Percentiles rank a stretch among this genome's conserved stretches.
These are phyloP conservation scores for Pocillopora verrucosa DNA, from an alignment of 64 coral and sea anemone genomes.

Conservation along the genomic window DNA sequence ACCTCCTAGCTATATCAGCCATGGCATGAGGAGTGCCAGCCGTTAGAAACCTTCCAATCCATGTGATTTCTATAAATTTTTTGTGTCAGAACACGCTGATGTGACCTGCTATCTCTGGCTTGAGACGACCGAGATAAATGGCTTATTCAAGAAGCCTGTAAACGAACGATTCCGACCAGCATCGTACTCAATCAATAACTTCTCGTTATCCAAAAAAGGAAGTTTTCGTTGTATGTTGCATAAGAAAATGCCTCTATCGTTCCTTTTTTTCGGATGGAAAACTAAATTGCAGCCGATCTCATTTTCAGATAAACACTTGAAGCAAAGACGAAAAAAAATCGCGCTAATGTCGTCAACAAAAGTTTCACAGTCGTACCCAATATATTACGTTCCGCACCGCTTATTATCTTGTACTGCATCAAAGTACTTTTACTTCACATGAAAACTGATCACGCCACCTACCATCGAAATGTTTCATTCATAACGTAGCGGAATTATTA, in stretches of 20 bases:
- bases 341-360: too few species aligned
- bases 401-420: too few species aligned
- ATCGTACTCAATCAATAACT: conserved; percentile 11
- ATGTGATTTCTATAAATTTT: conserved; percentile 14
- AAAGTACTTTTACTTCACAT: too few species aligned
- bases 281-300: too few species aligned
- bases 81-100: conserved; percentile 30
- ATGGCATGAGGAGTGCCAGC: conserved; percentile 40
- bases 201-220: conserved; percentile 28
- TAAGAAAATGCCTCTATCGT: background rate
- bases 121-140: background rate
- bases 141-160: background rate
- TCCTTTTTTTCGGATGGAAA: too few species aligned
- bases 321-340: too few species aligned
- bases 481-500: too few species aligned
- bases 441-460: too few species aligned
- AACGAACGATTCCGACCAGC: conserved; percentile 22
- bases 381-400: too few species aligned
- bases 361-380: too few species aligned
- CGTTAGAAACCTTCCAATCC: conserved; percentile 38
- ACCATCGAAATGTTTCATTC: too few species aligned
- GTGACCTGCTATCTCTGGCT: background rate
- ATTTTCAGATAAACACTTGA: too few species aligned
- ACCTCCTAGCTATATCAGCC: conserved; percentile 22
- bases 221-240: background rate